Evolutionary conservation across 2,888 invertebrate genomes (phyloP).

Genomic region (Scaptomyza tumidula): DNA sequence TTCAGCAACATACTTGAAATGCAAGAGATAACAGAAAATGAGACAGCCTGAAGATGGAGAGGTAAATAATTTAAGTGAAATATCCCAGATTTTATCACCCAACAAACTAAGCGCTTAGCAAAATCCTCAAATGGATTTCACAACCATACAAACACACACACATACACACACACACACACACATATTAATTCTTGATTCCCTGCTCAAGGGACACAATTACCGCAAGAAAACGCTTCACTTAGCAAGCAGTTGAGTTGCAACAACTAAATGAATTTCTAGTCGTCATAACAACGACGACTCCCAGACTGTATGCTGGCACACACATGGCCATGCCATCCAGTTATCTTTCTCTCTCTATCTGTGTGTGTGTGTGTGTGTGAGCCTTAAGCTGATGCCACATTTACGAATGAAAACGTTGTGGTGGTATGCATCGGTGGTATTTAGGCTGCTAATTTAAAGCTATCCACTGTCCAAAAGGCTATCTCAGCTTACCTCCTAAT

Average conservation of each 20-base stretch:
- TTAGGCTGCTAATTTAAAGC: constrained; percentile 68
- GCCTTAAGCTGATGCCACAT: constrained; percentile 33
- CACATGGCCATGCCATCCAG: too few relatives aligned
- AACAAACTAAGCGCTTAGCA: neutral
- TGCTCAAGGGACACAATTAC: constrained; percentile 31
- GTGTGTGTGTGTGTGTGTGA: constrained; percentile 10
- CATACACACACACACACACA: too few relatives aligned
- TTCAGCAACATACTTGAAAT: too few relatives aligned
- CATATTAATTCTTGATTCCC: neutral
- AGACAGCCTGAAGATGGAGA: too few relatives aligned
- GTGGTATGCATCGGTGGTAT: constrained; percentile 36
- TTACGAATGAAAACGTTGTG: constrained; percentile 35
- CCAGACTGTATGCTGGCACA: too few relatives aligned
- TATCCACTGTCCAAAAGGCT: constrained; percentile 36
- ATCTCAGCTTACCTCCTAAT: constrained; percentile 33
- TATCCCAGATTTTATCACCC: neutral
- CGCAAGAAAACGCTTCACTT: constrained; percentile 48
- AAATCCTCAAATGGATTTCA: neutral
- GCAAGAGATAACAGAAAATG: too few relatives aligned
- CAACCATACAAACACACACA: too few relatives aligned
- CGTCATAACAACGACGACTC: constrained; percentile 22
- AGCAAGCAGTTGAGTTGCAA: constrained; percentile 53
- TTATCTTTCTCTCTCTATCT: neutral
- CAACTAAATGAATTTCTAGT: constrained; percentile 62
- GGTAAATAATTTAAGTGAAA: neutral